Percentiles rank a stretch among this genome's conserved stretches.
Conservation (phyloP, 2,797 vertebrate genomes). For the Myoxocephalus aenaeus region DNA sequence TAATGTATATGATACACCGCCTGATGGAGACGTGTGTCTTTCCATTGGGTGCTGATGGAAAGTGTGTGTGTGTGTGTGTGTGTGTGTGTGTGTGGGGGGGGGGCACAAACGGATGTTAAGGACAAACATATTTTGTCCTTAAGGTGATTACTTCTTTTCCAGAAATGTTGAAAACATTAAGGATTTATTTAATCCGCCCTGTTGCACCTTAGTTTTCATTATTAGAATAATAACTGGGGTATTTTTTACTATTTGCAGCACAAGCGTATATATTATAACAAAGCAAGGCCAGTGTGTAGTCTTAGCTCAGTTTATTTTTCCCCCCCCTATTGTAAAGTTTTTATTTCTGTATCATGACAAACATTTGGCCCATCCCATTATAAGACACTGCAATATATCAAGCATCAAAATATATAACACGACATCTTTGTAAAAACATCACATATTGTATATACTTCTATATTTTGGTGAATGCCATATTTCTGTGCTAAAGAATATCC, state of each 20-base stretch:
- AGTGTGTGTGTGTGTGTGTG: neutral
- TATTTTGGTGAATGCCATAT: neutral
- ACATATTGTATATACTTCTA: rapidly evolving
- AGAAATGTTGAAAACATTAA: slow-evolving; percentile 13
- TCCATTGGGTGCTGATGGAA: slow-evolving; percentile 16
- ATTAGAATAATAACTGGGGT: slow-evolving; percentile 20
- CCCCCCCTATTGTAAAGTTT: neutral
- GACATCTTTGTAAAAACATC: neutral
- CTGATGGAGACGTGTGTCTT: slow-evolving; percentile 45
- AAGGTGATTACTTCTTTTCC: neutral
- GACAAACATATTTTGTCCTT: slow-evolving; percentile 2
- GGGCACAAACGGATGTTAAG: too few relatives aligned
- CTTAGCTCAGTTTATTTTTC: slow-evolving; percentile 4
- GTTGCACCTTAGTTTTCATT: slow-evolving; percentile 25
- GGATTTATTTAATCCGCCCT: slow-evolving; percentile 16
- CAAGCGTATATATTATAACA: slow-evolving; percentile 43
- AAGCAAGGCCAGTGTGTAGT: slow-evolving; percentile 34
- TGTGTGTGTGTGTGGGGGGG: neutral
- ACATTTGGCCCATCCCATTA: neutral
- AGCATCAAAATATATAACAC: neutral
- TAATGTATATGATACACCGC: slow-evolving; percentile 48
- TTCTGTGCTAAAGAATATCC: neutral
- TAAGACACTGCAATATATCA: neutral
- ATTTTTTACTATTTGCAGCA: slow-evolving; percentile 7
- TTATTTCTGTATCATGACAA: neutral